Base-by-base conservation (phyloP, 2,113 vertebrate genomes). In the Abramis brama region DNA sequence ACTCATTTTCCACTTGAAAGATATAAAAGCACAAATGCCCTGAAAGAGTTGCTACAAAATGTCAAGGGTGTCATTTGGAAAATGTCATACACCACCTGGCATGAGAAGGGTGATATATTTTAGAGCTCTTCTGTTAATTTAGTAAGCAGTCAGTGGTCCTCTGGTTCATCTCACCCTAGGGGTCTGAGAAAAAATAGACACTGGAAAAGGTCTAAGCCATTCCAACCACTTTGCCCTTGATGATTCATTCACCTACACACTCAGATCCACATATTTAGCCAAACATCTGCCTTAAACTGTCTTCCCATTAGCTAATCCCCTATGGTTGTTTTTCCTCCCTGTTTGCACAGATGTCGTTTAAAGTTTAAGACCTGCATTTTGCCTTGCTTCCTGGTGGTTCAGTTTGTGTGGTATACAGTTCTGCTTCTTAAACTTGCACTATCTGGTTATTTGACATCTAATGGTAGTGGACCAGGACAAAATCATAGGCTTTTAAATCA, bases 71-170 rank as follows among this genome's bases (percentile, higher is more conserved):
- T 52, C 45, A 85, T 85, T 85, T 50, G 33, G 75, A 79, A 79
- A 85, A 79, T 79, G 75, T 83, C 82, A 83, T 21, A 83, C 52
- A 59, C 27, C 52, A 23, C 68, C 50, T 73, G 50, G 82, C 82
- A 74, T 83, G 68, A 83, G 82, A 74, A 83, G 68, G 68, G 50
- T 74, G 82, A 83, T 73, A 57, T 83, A 83, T 83, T 83, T 83
- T 83, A 74, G 52, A 83, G 82, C 82, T 83, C 50, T 73, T 55
- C 50, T 57, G 68, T 83, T 83, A 83, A 83, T 83, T 83, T 83
- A 83, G 47, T 57, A 83, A 83, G 50, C 30, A 83, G 82, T 74
- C 50, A 57, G 66, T 36, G 82, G 82, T 83, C 82, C 13, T 73
- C 11, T 59, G 82, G 47, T 83, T 73, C 68, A 73, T 83, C 82